Base-by-base conservation (phyloP, 1,140 invertebrate genomes). In the Leptestheria dahalacensis region DNA sequence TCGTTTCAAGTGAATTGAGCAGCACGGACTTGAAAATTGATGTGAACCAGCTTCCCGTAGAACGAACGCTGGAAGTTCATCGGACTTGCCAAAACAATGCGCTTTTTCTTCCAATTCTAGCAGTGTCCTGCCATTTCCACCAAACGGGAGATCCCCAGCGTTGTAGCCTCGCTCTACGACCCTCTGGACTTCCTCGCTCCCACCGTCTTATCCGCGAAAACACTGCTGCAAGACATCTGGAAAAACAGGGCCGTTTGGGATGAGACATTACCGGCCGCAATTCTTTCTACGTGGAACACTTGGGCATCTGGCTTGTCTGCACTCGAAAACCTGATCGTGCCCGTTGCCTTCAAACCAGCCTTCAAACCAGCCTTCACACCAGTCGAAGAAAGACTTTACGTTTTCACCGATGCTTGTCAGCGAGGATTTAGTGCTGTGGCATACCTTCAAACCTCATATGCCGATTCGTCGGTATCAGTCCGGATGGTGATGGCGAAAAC, bases 151-250 rank as follows among this genome's bases (percentile, higher is more conserved):
- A 61, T 71, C 10, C 48, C 69, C n/a, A 66, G 68, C 0, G 64
- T 70, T 12, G 62, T 70, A 12, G 63, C 69, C 1, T 64, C 62
- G 57, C 29, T 72, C 6, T 76, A 71, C 62, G 75, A 76, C 63
- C 74, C 74, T 12, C 60, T 74, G 11, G 73, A 73, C 23, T 61
- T 73, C 12, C 21, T 74, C 11, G 62, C 65, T 26, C 71, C 74
- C 21, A 47, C 71, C 12, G 67, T 67, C 12, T 64, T 73, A 11
- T 61, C 57, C 18, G 64, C 66, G 26, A 76, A 76, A 66, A 66
- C 71, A 9, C 59, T 75, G 3, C 51, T 77, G 10, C 74, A 77
- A 68, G 51, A 67, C 59, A 46, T 75, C 11, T 74, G 73, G 72
- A 26, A 64, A 57, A 26, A 41, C 26, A 65, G 69, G 28, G 10